Base-by-base conservation (phyloP, 1,140 invertebrate species). In the Camponotus floridanus region DNA sequence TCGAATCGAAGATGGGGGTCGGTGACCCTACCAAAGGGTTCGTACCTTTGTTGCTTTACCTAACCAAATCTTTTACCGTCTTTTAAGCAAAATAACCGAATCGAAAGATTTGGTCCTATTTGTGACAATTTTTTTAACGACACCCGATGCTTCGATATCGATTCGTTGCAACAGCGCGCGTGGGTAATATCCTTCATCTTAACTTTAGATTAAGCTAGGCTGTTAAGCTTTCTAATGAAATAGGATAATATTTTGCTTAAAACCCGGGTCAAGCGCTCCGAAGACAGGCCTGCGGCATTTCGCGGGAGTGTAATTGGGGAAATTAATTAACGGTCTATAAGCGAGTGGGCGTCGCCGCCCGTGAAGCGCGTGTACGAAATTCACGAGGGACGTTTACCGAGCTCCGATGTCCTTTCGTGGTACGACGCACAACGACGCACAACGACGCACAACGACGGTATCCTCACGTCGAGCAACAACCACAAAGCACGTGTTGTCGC, bases 311-410 rank as follows among this genome's bases (percentile, higher is more conserved):
- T 90, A 90, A 90, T 85, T 85, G 80, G 85, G 68, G 88, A 90
- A 90, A 90, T 90, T 90, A 90, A 90, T 90, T 90, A 90, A 89
- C 88, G 85, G 88, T 87, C 88, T 85, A 89, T 89, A 90, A 89
- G 89, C 88, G 73, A 51, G 45, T 51, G 48, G 80, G 76, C 59
- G 59, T 48, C 8, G 62, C 11, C 62, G 71, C 26, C 42, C 61
- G 83, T 76, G 33, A 42, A 15, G 57, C 31, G 59, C 57, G 78
- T 64, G 48, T 71, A 71, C 76, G 68, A 67, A 83, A 76, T 84
- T 74, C 76, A 79, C 33, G 36, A 39, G 76, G 70, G 76, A 76
- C 76, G 39, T 88, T 67, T 61, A 73, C 85, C 76, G 39, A 74
- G 78, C 55, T 83, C 78, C 55, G 65, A 86, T 87, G 85, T 87